Conservation (phyloP, 2,888 invertebrate species). For the Antheraea assamensis region DNA sequence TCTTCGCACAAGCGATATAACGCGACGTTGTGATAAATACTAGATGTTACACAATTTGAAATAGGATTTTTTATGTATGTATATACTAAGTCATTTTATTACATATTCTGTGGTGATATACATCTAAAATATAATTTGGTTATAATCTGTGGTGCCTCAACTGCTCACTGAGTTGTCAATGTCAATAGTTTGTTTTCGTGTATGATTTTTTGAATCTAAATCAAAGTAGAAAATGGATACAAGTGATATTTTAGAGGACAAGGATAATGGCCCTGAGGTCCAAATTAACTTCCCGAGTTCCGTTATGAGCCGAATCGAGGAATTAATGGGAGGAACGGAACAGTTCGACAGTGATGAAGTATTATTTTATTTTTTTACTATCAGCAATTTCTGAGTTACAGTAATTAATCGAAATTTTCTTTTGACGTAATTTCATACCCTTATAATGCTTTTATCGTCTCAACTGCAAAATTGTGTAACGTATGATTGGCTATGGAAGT, state of each 20-base stretch:
- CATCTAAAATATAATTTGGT: too few relatives aligned
- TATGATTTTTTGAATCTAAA: slow-evolving; percentile 22
- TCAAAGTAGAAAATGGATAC: slow-evolving; percentile 57
- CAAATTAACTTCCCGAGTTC: slow-evolving; percentile 89
- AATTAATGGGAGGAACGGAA: slow-evolving; percentile 95
- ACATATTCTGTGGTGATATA: too few relatives aligned
- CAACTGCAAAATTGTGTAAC: not conserved
- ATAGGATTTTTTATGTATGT: too few relatives aligned
- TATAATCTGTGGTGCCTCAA: not conserved
- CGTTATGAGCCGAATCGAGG: slow-evolving; percentile 94
- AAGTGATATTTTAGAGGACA: slow-evolving; percentile 64
- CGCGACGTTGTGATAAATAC: too few relatives aligned
- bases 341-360: slow-evolving; percentile 89
- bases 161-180: not conserved
- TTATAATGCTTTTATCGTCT: not conserved
- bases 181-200: slow-evolving; percentile 10
- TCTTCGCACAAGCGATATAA: too few relatives aligned
- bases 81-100: too few relatives aligned
- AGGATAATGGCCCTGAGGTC: slow-evolving; percentile 71
- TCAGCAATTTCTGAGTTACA: not conserved
- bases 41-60: too few relatives aligned
- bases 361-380: not conserved
- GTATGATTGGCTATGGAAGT: not conserved
- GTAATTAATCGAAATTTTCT: not conserved
- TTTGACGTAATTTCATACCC: not conserved